Percentiles rank a stretch among this genome's conserved stretches.
phyloP scores from a whole-genome alignment of 2,888 invertebrate species.

The Phaonia tiefii region DNA sequence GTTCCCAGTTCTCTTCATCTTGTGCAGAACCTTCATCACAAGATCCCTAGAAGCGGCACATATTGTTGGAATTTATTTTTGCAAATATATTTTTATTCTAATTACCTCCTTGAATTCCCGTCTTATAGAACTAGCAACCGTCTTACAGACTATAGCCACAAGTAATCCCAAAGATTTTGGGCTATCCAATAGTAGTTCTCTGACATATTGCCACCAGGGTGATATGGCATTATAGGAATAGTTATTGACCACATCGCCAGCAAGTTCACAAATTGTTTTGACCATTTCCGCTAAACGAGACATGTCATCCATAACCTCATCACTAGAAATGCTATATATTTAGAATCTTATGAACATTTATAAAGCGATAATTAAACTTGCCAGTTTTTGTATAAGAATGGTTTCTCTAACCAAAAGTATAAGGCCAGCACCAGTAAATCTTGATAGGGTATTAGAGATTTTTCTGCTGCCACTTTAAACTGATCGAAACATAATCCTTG shows the following conservation, averaged over 20 bases:
- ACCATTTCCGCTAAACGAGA: conserved; percentile 85
- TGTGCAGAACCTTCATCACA: conserved; percentile 78
- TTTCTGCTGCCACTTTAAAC: conserved; percentile 72
- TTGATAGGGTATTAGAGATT: conserved; percentile 80
- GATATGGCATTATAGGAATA: conserved; percentile 86
- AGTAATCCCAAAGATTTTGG: conserved; percentile 89
- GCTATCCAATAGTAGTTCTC: conserved; percentile 87
- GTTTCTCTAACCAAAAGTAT: conserved; percentile 86
- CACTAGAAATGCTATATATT: conserved; percentile 69
- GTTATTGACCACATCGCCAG: conserved; percentile 83
- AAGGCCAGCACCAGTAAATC: conserved; percentile 87
- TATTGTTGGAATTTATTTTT: neutral
- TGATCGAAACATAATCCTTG: conserved; percentile 80
- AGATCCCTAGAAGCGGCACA: conserved; percentile 70
- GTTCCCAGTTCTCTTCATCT: conserved; percentile 87
- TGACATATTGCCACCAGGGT: conserved; percentile 90
- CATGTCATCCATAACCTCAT: conserved; percentile 83
- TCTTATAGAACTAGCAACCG: conserved; percentile 82
- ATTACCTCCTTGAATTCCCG: conserved; percentile 73
- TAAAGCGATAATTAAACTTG: conserved; percentile 68
- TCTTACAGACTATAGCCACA: conserved; percentile 91
- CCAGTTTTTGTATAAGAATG: conserved; percentile 80
- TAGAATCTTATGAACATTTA: neutral
- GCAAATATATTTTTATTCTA: neutral
- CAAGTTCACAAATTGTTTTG: conserved; percentile 84